phyloP scores from a whole-genome alignment of 2,888 invertebrate species.

The Trissolcus japonicus region DNA sequence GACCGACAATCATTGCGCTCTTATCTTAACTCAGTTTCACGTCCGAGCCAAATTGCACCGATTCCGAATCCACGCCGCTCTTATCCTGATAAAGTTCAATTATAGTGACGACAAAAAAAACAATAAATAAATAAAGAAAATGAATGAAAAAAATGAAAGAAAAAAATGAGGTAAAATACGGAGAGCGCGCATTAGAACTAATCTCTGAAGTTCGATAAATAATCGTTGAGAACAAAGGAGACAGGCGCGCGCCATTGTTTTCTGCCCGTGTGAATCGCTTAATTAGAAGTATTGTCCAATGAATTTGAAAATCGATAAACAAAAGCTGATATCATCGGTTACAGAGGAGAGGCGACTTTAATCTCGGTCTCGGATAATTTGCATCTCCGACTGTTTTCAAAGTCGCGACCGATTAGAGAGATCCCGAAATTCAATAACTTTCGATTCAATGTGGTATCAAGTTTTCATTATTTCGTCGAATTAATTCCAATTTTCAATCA shows the following conservation, averaged over 20 bases:
- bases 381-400: slow-evolving; percentile 35
- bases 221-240: slow-evolving; percentile 31
- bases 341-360: slow-evolving; percentile 26
- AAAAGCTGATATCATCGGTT: slow-evolving; percentile 39
- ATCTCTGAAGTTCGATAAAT: slow-evolving; percentile 29
- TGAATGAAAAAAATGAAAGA: slow-evolving; percentile 12
- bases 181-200: slow-evolving; percentile 5
- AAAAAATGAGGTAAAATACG: background rate
- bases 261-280: slow-evolving; percentile 29
- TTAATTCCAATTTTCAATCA: slow-evolving; percentile 59
- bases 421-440: slow-evolving; percentile 59
- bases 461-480: slow-evolving; percentile 53
- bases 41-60: slow-evolving; percentile 39
- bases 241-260: slow-evolving; percentile 8
- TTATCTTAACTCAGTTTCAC: slow-evolving; percentile 48
- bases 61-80: slow-evolving; percentile 27
- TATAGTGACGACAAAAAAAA: slow-evolving; percentile 11
- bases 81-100: slow-evolving; percentile 35
- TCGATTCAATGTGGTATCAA: slow-evolving; percentile 56
- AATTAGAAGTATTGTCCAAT: slow-evolving; percentile 41
- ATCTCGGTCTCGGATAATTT: slow-evolving; percentile 21
- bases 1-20: slow-evolving; percentile 44
- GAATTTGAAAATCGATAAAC: slow-evolving; percentile 52
- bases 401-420: slow-evolving; percentile 47
- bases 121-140: background rate